Percentiles rank a stretch among this genome's conserved stretches.
These are phyloP conservation scores for Notodonta ziczac DNA, from an alignment of 2,888 invertebrate species.

Conservation along the genomic window DNA sequence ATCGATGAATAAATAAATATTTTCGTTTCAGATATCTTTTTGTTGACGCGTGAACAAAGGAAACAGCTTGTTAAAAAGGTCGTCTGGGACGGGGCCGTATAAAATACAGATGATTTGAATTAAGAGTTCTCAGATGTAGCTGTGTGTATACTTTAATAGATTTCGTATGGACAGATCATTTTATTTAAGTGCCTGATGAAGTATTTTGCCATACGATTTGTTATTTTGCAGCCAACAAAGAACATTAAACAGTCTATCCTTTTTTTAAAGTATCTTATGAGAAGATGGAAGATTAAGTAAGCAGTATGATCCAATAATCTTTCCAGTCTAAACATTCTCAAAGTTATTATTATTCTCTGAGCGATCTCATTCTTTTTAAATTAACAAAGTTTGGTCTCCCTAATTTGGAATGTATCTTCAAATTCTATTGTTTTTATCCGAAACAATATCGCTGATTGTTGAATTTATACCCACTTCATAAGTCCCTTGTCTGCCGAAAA, in stretches of 20 bases:
- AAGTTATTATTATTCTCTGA: not conserved
- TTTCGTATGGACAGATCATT: not conserved
- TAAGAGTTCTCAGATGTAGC: not conserved
- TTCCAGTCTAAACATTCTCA: not conserved
- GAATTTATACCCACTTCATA: conserved; percentile 36
- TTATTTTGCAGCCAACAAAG: too few relatives aligned
- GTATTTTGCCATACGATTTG: too few relatives aligned
- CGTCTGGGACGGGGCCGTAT: conserved; percentile 5
- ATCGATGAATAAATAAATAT: conserved; percentile 47
- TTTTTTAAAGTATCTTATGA: too few relatives aligned
- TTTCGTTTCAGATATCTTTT: conserved; percentile 36
- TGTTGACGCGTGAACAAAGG: conserved; percentile 26
- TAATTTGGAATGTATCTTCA: conserved; percentile 2
- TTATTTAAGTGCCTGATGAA: not conserved
- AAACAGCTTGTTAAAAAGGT: conserved; percentile 20
- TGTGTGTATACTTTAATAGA: not conserved
- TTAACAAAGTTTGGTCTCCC: conserved; percentile 4
- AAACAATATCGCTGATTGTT: conserved; percentile 29
- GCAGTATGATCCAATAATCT: too few relatives aligned
- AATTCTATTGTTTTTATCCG: conserved; percentile 20
- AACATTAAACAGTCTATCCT: too few relatives aligned
- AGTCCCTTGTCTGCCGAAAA: conserved; percentile 38
- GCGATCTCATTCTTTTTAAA: conserved; percentile 1
- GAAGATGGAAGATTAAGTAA: too few relatives aligned
- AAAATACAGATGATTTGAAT: conserved; percentile 17